Base-by-base conservation (phyloP, 2,888 invertebrate species). In the Chrysodeixis includens region DNA sequence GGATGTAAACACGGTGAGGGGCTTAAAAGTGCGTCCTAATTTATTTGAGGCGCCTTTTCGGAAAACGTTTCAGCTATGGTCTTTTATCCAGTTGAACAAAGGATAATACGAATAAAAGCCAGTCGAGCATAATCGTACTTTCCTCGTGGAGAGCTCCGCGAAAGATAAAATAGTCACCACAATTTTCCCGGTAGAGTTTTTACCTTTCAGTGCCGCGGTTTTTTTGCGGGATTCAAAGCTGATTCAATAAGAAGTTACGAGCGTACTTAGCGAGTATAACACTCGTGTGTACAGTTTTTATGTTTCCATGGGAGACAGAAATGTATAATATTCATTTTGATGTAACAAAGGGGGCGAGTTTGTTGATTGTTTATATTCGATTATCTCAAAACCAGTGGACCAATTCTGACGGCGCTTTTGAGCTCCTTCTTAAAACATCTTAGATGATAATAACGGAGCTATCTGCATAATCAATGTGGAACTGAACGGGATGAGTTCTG, bases 51-150 rank as follows among this genome's bases (percentile, higher is more conserved):
- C 88, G 88, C 88, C 86, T 89, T 89, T 91, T 89, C 81, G 86
- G 85, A 87, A 91, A 91, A 86, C 88, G 88, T 87, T 91, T 89
- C 86, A 83, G 83, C 88, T 87, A 85, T 88, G 88, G 88, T 90
- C 88, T 88, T 90, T 90, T 89, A 92, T 91, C 89, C 90, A 88
- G 88, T 90, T 86, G 90, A 91, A 90, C 91, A 91, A 91, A 92
- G 91, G 91, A 91, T 90, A 91, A 91, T 91, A 90, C 89, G 90
- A 91, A 91, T 91, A 89, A 90, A 91, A 90, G 88, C 88, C 90
- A 91, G 91, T 89, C 87, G 86, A 90, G 90, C 90, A 91, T 91
- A 91, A 91, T 90, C 91, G 90, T 88, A 88, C 88, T 88, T 85
- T 85, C 83, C 80, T 83, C 81, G 85, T 81, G 74, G 87, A 87